A percentile compares a stretch with the other conserved stretches of the same genome.
phyloP scores from a whole-genome alignment of 2,797 vertebrate species.

The Kryptolebias ocellatus region DNA sequence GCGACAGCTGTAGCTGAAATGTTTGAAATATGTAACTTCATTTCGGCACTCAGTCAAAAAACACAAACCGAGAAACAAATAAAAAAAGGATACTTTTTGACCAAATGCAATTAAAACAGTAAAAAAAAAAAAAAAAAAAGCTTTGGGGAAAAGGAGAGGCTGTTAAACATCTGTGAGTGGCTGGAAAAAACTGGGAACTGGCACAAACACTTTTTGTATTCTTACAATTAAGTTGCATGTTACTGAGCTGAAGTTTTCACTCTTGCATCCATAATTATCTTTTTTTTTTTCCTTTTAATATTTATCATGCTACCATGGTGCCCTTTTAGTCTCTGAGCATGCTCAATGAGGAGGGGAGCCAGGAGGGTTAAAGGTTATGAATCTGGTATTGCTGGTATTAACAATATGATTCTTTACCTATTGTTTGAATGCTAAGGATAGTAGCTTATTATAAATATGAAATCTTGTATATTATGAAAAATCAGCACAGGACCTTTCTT shows the following conservation, averaged over 20 bases:
- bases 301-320: slow-evolving; percentile 72
- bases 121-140: slow-evolving; percentile 25
- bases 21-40: slow-evolving; percentile 72
- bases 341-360: slow-evolving; percentile 72
- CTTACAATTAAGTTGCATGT: slow-evolving; percentile 51
- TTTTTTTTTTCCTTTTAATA: slow-evolving; percentile 24
- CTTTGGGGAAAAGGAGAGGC: slow-evolving; percentile 14
- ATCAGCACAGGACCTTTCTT: slow-evolving; percentile 86
- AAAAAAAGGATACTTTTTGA: slow-evolving; percentile 42
- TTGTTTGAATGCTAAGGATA: slow-evolving; percentile 88
- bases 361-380: slow-evolving; percentile 77
- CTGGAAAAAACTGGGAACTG: slow-evolving; percentile 17
- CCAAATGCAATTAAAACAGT: slow-evolving; percentile 46
- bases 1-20: slow-evolving; percentile 79
- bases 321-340: slow-evolving; percentile 84
- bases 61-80: not conserved
- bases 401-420: slow-evolving; percentile 84
- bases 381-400: slow-evolving; percentile 84
- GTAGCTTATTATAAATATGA: slow-evolving; percentile 89
- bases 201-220: slow-evolving; percentile 32
- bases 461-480: slow-evolving; percentile 87
- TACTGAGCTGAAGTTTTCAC: slow-evolving; percentile 39
- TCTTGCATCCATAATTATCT: slow-evolving; percentile 42
- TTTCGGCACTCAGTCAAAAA: slow-evolving; percentile 46
- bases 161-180: slow-evolving; percentile 20